Evolutionary conservation across 2,888 invertebrate genomes (phyloP).

Genomic region (Neuroscelio doddi): DNA sequence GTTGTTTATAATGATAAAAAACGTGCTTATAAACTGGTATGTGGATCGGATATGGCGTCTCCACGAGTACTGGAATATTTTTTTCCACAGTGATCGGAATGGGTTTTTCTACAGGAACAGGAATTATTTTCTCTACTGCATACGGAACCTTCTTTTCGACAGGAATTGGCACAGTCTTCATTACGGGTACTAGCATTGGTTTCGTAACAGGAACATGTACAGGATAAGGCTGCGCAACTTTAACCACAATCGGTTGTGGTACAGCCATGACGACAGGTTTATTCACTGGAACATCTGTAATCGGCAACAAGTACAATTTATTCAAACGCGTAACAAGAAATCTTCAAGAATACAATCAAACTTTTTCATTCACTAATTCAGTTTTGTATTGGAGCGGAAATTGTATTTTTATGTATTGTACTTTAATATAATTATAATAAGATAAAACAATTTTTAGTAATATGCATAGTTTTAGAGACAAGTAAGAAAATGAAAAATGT

Average conservation of each 20-base stretch:
- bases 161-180: constrained; percentile 80
- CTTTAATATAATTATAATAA: too few relatives aligned
- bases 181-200: constrained; percentile 79
- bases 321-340: too few relatives aligned
- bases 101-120: constrained; percentile 79
- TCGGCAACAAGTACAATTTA: constrained; percentile 1
- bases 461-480: too few relatives aligned
- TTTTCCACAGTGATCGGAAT: constrained; percentile 81
- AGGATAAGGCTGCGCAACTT: constrained; percentile 79
- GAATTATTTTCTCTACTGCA: constrained; percentile 79
- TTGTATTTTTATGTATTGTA: too few relatives aligned
- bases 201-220: constrained; percentile 80
- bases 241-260: constrained; percentile 75
- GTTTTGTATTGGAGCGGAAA: too few relatives aligned
- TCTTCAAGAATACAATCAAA: too few relatives aligned
- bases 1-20: constrained; percentile 77
- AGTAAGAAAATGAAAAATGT: too few relatives aligned
- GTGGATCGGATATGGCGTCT: constrained; percentile 80
- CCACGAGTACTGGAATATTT: constrained; percentile 79
- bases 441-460: too few relatives aligned
- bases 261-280: constrained; percentile 78
- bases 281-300: constrained; percentile 74
- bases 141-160: constrained; percentile 82
- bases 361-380: too few relatives aligned
- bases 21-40: constrained; percentile 81